Conservation (phyloP, 2,797 vertebrate genomes). For the Calcarius lapponicus region DNA sequence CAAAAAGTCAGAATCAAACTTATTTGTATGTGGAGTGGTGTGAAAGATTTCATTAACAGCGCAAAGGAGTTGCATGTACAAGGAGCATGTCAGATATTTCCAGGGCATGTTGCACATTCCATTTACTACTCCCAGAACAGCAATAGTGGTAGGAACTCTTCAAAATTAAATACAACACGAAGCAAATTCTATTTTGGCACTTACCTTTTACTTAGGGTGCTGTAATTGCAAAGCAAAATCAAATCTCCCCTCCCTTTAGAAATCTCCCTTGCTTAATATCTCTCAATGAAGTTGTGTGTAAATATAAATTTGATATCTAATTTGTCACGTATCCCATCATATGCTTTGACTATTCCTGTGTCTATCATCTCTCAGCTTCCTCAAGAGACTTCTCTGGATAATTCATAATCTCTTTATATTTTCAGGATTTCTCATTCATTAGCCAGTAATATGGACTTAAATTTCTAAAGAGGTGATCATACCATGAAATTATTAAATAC, state of each 20-base stretch:
- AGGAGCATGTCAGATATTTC: neutral
- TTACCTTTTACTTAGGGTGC: neutral
- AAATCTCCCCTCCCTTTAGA: neutral
- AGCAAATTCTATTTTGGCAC: neutral
- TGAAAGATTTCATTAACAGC: neutral
- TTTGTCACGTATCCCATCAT: neutral
- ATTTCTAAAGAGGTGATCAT: neutral
- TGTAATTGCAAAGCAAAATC: neutral
- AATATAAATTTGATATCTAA: neutral
- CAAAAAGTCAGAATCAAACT: neutral
- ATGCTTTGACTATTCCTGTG: neutral
- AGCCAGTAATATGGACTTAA: neutral
- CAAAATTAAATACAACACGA: neutral
- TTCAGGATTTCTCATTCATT: neutral
- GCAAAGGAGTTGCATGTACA: neutral
- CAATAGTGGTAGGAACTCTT: neutral
- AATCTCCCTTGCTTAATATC: neutral
- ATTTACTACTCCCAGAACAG: neutral
- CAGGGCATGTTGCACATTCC: neutral
- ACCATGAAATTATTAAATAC: neutral
- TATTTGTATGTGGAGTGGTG: neutral
- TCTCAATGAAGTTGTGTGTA: neutral
- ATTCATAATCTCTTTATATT: neutral
- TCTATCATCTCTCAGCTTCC: neutral
- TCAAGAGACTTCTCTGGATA: neutral